Conservation (phyloP, 1,140 invertebrate species). For the Cylas formicarius region DNA sequence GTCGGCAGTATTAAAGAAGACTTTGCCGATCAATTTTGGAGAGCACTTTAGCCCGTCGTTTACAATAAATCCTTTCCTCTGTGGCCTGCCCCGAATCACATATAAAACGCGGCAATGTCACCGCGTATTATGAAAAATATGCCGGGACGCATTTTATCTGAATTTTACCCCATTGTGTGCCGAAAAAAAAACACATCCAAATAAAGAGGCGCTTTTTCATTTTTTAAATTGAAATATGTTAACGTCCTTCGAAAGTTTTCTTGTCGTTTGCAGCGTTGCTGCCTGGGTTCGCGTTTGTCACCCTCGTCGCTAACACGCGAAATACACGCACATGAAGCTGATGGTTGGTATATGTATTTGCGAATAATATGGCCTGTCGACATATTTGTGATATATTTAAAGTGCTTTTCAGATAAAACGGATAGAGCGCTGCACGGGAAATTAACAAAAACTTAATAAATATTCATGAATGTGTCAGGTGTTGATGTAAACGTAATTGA, state of each 20-base stretch:
- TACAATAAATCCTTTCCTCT: no score
- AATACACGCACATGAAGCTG: no score
- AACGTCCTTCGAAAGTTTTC: conserved; percentile 14
- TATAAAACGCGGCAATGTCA: no score
- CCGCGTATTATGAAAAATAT: no score
- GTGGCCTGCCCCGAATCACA: no score
- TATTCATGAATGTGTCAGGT: conserved; percentile 19
- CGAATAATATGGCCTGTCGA: no score
- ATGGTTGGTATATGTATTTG: no score
- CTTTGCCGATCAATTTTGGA: no score
- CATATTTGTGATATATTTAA: conserved; percentile 15
- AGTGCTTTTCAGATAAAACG: conserved; percentile 21
- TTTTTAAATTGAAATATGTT: conserved; percentile 19
- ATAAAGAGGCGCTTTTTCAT: conserved; percentile 14
- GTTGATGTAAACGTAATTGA: conserved; percentile 21
- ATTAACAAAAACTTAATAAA: conserved; percentile 21
- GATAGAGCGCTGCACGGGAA: conserved; percentile 15
- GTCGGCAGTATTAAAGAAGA: no score
- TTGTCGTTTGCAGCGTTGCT: conserved; percentile 15
- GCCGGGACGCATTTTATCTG: no score
- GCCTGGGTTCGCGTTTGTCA: no score
- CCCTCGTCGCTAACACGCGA: background rate
- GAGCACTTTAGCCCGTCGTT: no score
- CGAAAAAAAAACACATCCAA: conserved; percentile 5
- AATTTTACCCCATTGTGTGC: background rate